Evolutionary conservation across 92 coral and sea anemone genomes (phyloP).

Genomic region (Parazoanthus atlanticus): DNA sequence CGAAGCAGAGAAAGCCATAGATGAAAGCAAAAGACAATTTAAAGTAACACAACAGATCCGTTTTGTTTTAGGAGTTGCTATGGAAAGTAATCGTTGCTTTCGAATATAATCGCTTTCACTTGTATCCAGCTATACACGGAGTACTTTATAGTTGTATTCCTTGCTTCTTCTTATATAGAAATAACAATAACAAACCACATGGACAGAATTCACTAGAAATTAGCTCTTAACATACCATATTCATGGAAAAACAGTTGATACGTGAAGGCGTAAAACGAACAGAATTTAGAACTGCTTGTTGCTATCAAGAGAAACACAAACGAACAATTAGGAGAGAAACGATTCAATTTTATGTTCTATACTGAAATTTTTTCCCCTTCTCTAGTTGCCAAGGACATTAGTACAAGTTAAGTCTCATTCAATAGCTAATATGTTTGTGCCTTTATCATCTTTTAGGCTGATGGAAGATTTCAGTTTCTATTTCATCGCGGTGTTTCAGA

Average conservation of each 20-base stretch:
- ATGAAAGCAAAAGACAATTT: background rate
- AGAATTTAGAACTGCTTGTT: background rate
- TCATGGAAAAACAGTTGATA: background rate
- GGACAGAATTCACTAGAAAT: background rate
- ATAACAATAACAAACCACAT: background rate
- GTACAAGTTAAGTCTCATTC: background rate
- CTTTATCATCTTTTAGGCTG: background rate
- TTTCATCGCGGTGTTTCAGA: background rate
- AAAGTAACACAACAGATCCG: background rate
- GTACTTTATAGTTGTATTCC: background rate
- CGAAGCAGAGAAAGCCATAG: background rate
- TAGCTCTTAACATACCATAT: too few relatives aligned
- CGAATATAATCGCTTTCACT: background rate
- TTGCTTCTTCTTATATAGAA: background rate
- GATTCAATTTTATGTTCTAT: background rate
- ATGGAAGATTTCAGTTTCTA: background rate
- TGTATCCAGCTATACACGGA: background rate
- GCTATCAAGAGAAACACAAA: conserved; percentile 1
- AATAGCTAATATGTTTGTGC: background rate
- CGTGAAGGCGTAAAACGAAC: background rate
- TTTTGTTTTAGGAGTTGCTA: conserved; percentile 20
- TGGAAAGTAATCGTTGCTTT: conserved; percentile 19
- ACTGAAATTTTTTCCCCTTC: background rate
- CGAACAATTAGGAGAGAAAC: background rate
- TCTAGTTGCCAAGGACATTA: background rate